These are phyloP conservation scores for Synanthedon tipuliformis DNA, from an alignment of 2,888 invertebrate genomes.

Conservation along the genomic window DNA sequence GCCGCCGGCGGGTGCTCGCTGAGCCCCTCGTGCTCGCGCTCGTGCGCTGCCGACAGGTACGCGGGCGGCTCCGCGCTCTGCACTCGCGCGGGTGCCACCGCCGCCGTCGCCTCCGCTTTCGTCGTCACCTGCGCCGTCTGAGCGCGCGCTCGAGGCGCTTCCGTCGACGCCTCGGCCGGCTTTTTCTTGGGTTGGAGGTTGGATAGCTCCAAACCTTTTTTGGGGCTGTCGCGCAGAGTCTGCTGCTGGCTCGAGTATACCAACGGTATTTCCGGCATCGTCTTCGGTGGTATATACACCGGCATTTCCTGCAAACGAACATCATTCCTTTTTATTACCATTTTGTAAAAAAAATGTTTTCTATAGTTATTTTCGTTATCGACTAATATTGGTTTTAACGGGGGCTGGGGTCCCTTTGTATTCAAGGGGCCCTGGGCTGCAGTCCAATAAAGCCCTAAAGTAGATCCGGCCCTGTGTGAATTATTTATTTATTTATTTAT, in stretches of 20 bases:
- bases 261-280: constrained; percentile 50
- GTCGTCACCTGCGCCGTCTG: constrained; percentile 2
- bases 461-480: too few species aligned
- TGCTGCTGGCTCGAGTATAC: constrained; percentile 37
- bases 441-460: too few species aligned
- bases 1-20: constrained; percentile 83
- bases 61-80: background rate
- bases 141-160: constrained; percentile 7
- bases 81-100: constrained; percentile 1
- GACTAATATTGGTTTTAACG: too few species aligned
- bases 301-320: constrained; percentile 29
- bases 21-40: constrained; percentile 70
- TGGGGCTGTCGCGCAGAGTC: constrained; percentile 46
- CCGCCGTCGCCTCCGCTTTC: constrained; percentile 2
- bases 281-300: constrained; percentile 35
- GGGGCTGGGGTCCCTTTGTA: too few species aligned
- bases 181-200: constrained; percentile 8
- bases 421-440: too few species aligned
- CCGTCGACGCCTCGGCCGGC: constrained; percentile 10
- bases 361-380: too few species aligned
- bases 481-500: too few species aligned
- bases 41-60: constrained; percentile 18
- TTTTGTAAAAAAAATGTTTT: too few species aligned
- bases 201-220: constrained; percentile 36
- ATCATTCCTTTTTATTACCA: background rate